phyloP scores from a whole-genome alignment of 2,888 invertebrate genomes.

The Caenorhabditis sp. region DNA sequence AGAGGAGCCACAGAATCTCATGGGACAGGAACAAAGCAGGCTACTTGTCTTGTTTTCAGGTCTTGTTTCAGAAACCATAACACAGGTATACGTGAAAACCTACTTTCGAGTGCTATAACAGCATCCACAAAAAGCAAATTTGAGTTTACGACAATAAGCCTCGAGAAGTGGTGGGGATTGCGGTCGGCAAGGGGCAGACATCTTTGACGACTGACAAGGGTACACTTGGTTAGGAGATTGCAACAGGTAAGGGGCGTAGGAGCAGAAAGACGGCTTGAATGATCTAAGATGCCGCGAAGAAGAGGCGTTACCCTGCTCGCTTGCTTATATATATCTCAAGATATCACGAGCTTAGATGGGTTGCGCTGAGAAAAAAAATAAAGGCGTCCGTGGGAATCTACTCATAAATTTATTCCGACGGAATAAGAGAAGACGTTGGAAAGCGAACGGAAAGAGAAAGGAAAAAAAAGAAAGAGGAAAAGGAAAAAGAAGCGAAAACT shows the following conservation, averaged over 20 bases:
- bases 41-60: not conserved
- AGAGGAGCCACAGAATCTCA: not conserved
- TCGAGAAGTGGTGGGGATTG: not conserved
- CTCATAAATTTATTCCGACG: constrained; percentile 1
- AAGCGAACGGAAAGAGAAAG: not conserved
- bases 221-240: not conserved
- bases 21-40: not conserved
- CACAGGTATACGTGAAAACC: not conserved
- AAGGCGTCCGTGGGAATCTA: not conserved
- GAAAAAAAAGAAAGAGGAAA: not conserved
- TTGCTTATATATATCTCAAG: not conserved
- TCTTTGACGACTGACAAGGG: not conserved
- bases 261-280: not conserved
- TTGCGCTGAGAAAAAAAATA: not conserved
- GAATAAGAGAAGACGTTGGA: no score
- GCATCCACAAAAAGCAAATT: constrained; percentile 17
- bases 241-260: not conserved
- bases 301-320: not conserved
- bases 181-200: not conserved
- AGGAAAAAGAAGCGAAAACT: not conserved
- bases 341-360: constrained; percentile 2
- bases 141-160: not conserved
- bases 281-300: not conserved
- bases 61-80: not conserved
- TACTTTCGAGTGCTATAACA: constrained; percentile 11